Evolutionary conservation across 1,140 invertebrate genomes (phyloP), one percentile per base, ranked within the genome.

Genomic region (Bombus superbus): DNA sequence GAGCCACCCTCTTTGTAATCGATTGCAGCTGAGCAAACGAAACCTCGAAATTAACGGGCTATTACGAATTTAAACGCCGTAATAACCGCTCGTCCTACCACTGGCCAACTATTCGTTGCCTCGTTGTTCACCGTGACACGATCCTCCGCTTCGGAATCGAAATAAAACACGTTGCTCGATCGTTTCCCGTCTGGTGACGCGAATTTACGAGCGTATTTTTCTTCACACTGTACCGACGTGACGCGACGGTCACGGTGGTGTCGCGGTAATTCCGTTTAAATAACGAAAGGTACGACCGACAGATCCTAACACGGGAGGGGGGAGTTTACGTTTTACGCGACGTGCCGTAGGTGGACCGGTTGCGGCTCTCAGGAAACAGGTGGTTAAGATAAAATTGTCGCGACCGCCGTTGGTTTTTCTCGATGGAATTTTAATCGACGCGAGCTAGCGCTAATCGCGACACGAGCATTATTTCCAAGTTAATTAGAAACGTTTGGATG

Each of bases 11-110:
- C 57, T 86, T 79, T 68, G 81, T 75, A 86, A 92, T 92, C 86
- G 88, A 90, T 81, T 86, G 88, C 92, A 93, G 92, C 92, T 94
- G 93, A 91, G 89, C 90, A 94, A 94, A 93, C 91, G 88, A 92
- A 91, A 92, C 87, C 86, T 87, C 86, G 73, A 88, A 93, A 94
- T 93, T 92, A 93, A 92, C 87, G 83, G 90, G 76, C 90, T 86
- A 91, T 93, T 93, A 92, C 85, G 85, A 89, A 93, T 93, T 91
- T 87, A 89, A 90, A 85, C 88, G 86, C 79, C 78, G 81, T 85
- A 91, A 92, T 93, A 92, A 92, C 86, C 68, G 80, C 64, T 82
- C 83, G 72, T 25, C 82, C 78, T 40, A 9, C 28, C n/a, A n/a
- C 5, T 38, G 10, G 9, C 35, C 42, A 44, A 42, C 76, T 32